Conservation (phyloP, 2,113 vertebrate genomes). For the Equus przewalskii region DNA sequence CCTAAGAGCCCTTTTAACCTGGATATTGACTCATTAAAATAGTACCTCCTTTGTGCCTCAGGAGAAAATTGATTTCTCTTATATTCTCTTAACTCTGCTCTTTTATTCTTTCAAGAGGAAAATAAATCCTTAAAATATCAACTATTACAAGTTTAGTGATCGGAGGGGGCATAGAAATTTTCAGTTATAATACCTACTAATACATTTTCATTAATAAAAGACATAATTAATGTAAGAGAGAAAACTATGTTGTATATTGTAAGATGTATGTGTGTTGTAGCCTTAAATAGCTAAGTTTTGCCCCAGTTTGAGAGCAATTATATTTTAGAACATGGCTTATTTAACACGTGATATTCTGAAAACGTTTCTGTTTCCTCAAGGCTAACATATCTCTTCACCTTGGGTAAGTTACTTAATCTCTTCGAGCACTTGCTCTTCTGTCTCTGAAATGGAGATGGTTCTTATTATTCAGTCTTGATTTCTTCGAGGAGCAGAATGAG, state of each 20-base stretch:
- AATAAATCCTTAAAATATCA: slow-evolving; percentile 26
- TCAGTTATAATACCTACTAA: neutral
- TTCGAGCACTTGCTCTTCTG: slow-evolving; percentile 55
- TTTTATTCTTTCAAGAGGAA: slow-evolving; percentile 29
- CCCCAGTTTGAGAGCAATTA: slow-evolving; percentile 31
- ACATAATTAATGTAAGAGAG: slow-evolving; percentile 22
- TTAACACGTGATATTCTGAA: slow-evolving; percentile 53
- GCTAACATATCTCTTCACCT: slow-evolving; percentile 29
- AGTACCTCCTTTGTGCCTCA: neutral
- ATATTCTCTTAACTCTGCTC: neutral
- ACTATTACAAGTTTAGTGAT: neutral
- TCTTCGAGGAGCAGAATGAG: slow-evolving; percentile 47
- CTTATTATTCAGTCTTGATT: slow-evolving; percentile 13
- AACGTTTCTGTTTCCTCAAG: slow-evolving; percentile 25
- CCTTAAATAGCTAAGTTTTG: neutral
- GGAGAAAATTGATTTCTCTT: neutral
- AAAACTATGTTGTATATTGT: neutral
- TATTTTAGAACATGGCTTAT: slow-evolving; percentile 54
- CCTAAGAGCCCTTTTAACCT: neutral
- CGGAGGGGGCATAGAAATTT: neutral
- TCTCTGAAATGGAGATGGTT: slow-evolving; percentile 39
- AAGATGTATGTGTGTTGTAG: neutral
- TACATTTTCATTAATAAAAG: slow-evolving; percentile 52
- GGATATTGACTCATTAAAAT: slow-evolving; percentile 43
- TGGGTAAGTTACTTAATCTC: slow-evolving; percentile 47